These are phyloP conservation scores for Mandrillus leucophaeus DNA, from an alignment of 2,113 vertebrate genomes.

Conservation along the genomic window DNA sequence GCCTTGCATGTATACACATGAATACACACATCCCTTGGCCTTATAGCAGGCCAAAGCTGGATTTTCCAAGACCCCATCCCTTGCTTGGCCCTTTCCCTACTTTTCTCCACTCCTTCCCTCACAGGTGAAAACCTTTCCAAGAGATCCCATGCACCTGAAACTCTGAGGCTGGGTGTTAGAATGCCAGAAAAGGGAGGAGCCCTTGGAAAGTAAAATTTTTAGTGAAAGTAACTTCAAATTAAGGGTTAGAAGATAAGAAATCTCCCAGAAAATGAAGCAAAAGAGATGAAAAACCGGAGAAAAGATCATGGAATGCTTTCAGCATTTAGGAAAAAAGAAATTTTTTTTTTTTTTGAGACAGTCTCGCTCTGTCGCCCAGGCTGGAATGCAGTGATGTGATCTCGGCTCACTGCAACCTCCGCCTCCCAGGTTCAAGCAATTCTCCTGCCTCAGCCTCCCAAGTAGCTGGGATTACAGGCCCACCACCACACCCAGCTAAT, in stretches of 20 bases:
- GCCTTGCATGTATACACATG: too few species aligned
- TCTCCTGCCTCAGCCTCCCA: too few species aligned
- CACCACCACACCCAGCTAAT: too few species aligned
- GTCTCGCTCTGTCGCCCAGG: too few species aligned
- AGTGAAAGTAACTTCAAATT: not conserved
- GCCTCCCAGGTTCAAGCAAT: too few species aligned
- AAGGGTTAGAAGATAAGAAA: not conserved
- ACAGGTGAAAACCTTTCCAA: not conserved
- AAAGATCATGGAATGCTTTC: not conserved
- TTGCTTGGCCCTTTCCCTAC: not conserved
- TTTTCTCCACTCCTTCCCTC: not conserved
- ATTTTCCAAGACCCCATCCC: not conserved
- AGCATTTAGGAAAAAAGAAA: not conserved
- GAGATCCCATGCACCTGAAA: not conserved
- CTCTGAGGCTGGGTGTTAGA: not conserved
- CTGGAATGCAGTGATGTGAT: too few species aligned
- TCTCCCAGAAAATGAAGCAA: not conserved
- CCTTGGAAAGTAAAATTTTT: not conserved
- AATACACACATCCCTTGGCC: not conserved
- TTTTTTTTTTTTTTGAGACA: not conserved
- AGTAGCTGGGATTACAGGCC: too few species aligned
- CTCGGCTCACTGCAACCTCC: too few species aligned
- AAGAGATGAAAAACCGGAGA: not conserved
- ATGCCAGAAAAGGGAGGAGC: not conserved
- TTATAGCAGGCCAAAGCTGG: not conserved